A percentile compares a stretch with the other conserved stretches of the same genome.
Conservation (phyloP, 2,113 vertebrate genomes). For the Hemiscyllium ocellatum region DNA sequence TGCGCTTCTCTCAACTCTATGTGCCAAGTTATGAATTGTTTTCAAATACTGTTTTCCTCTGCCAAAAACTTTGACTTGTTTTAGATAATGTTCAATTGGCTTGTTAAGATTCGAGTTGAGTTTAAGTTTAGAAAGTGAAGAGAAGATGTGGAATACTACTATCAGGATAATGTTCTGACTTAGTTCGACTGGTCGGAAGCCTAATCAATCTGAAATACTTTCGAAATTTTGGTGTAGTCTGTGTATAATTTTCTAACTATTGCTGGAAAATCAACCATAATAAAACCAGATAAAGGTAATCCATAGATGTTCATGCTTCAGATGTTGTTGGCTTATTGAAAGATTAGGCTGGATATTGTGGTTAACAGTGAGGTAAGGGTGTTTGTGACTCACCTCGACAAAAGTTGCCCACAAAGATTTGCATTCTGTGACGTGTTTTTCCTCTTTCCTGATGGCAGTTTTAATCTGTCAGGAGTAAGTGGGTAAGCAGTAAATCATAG, state of each 20-base stretch:
- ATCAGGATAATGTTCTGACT: neutral
- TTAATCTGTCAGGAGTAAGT: neutral
- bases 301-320: neutral
- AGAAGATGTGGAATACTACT: neutral
- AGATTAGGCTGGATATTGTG: neutral
- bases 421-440: neutral
- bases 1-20: neutral
- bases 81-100: neutral
- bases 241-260: neutral
- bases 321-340: neutral
- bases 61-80: neutral
- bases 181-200: neutral
- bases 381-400: neutral
- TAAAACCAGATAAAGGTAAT: neutral
- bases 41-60: neutral
- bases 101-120: neutral
- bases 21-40: conserved; percentile 25
- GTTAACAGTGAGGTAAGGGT: neutral
- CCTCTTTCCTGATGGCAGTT: neutral
- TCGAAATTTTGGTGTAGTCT: neutral
- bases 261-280: neutral
- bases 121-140: conserved; percentile 16
- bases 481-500: neutral
- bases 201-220: neutral
- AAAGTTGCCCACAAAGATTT: neutral